Evolutionary conservation across 2,888 invertebrate genomes (phyloP).

Genomic region (Cetonia aurata): DNA sequence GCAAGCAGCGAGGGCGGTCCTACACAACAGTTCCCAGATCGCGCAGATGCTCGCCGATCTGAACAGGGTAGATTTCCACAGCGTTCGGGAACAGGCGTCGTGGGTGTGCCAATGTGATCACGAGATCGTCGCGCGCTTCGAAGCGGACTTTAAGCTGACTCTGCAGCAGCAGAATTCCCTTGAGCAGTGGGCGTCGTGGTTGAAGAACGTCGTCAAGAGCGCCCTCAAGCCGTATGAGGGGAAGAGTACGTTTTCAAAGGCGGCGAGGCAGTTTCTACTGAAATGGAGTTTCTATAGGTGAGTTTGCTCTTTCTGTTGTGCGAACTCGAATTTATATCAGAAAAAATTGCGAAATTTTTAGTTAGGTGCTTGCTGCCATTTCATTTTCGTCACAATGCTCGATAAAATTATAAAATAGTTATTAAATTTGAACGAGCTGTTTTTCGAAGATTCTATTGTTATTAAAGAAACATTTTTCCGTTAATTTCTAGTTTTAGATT

Average conservation of each 20-base stretch:
- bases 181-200: constrained; percentile 98
- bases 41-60: constrained; percentile 97
- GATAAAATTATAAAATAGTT: too few species aligned
- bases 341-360: too few species aligned
- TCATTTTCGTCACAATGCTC: too few species aligned
- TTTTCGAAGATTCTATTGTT: too few species aligned
- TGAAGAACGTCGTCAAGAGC: constrained; percentile 92
- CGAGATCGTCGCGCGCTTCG: constrained; percentile 79
- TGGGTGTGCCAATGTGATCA: constrained; percentile 98
- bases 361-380: too few species aligned
- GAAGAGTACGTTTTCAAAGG: constrained; percentile 84
- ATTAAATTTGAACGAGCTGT: too few species aligned
- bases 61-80: constrained; percentile 97
- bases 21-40: constrained; percentile 95
- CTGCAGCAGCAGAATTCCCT: constrained; percentile 92
- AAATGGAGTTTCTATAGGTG: constrained; percentile 99
- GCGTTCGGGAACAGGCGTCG: constrained; percentile 93
- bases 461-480: too few species aligned
- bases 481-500: too few species aligned
- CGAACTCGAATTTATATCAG: too few species aligned
- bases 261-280: constrained; percentile 92
- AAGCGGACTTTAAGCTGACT: constrained; percentile 93
- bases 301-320: constrained; percentile 21
- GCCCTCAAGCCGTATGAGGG: constrained; percentile 91
- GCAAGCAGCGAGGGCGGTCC: constrained; percentile 91